Conservation (phyloP, 2,797 vertebrate genomes). For the Phrynocephalus guinanensis region DNA sequence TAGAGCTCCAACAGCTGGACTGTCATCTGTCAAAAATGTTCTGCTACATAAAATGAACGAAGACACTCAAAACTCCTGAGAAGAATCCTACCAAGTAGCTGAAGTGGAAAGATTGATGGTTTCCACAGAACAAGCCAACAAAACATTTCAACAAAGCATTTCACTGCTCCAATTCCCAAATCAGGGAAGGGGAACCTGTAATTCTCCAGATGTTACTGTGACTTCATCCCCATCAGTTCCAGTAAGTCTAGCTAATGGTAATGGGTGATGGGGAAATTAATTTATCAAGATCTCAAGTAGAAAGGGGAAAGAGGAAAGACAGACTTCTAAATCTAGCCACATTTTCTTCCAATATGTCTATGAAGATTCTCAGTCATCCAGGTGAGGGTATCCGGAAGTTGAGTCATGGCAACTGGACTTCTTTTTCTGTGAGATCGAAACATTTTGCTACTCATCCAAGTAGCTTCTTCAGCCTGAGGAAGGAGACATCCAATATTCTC, state of each 20-base stretch:
- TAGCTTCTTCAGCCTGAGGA: too few species aligned
- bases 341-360: not conserved
- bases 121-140: not conserved
- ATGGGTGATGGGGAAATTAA: not conserved
- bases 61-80: not conserved
- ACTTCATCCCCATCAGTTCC: not conserved
- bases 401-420: too few species aligned
- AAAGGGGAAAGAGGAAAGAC: not conserved
- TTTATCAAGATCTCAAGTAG: too few species aligned
- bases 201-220: not conserved
- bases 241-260: not conserved
- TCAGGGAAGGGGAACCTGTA: not conserved
- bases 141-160: not conserved
- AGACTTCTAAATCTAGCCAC: not conserved
- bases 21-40: too few species aligned
- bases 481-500: too few species aligned
- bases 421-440: too few species aligned
- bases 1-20: not conserved
- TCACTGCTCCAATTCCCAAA: not conserved
- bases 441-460: too few species aligned
- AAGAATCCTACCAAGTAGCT: not conserved
- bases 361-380: too few species aligned
- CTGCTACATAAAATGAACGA: too few species aligned
- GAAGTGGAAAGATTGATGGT: not conserved
- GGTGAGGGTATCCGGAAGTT: too few species aligned